phyloP scores from a whole-genome alignment of 2,113 vertebrate genomes.

The Cromileptes altivelis region DNA sequence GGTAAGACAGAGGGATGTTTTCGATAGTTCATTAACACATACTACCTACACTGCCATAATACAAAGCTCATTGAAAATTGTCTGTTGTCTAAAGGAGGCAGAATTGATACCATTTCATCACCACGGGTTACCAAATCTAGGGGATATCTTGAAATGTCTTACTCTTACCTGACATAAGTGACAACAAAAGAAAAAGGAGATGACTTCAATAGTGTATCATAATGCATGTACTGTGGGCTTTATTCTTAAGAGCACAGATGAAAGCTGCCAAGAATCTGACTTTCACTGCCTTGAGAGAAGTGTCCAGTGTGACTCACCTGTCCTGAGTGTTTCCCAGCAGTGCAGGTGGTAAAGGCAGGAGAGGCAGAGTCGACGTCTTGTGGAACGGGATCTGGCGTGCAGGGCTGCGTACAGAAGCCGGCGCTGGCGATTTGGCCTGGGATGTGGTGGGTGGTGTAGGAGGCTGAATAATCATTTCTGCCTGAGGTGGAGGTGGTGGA shows the following conservation, averaged over 20 bases:
- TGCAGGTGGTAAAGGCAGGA: conserved; percentile 92
- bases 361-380: conserved; percentile 97
- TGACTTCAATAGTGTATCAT: not conserved
- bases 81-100: not conserved
- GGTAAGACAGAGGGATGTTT: no score
- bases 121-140: not conserved
- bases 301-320: conserved; percentile 87
- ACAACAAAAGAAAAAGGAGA: not conserved
- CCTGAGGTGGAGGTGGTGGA: conserved; percentile 73
- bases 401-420: conserved; percentile 86
- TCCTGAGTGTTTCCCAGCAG: conserved; percentile 93
- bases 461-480: conserved; percentile 79
- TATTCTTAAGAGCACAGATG: no score
- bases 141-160: not conserved
- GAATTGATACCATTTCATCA: not conserved
- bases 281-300: not conserved
- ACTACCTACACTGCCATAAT: no score
- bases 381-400: conserved; percentile 87
- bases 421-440: conserved; percentile 89
- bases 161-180: not conserved
- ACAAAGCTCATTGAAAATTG: no score
- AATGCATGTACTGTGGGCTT: not conserved
- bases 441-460: conserved; percentile 78
- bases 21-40: no score
- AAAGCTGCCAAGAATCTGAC: not conserved